A percentile compares a stretch with the other conserved stretches of the same genome.
phyloP scores from a whole-genome alignment of 2,797 vertebrate species.

The Rachycentron canadum region DNA sequence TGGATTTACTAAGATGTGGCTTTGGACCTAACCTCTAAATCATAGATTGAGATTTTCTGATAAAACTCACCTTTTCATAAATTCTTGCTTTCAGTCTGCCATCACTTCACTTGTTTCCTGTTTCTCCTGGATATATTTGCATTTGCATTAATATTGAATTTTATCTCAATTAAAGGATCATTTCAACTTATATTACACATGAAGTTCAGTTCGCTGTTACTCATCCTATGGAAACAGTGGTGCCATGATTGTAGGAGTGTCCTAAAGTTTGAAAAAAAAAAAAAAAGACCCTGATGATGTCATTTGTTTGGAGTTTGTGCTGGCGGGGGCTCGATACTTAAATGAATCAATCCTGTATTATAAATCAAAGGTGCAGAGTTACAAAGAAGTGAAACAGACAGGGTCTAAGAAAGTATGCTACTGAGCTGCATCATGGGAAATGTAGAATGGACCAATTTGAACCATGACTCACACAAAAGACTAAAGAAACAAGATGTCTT shows the following conservation, averaged over 20 bases:
- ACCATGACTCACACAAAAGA: not conserved
- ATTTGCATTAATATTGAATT: not conserved
- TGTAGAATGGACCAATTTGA: no score
- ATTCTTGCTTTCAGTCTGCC: no score
- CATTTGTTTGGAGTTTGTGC: not conserved
- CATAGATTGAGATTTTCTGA: not conserved
- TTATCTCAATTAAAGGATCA: not conserved
- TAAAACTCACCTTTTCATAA: not conserved
- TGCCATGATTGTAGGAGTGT: no score
- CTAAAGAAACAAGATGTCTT: not conserved
- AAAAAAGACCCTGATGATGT: not conserved
- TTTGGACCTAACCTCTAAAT: not conserved
- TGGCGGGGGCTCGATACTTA: no score
- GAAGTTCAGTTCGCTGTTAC: no score
- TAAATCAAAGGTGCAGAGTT: not conserved
- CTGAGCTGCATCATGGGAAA: not conserved
- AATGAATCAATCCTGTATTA: no score
- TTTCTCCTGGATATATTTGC: not conserved
- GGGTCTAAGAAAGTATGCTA: no score
- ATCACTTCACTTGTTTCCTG: no score
- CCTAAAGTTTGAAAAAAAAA: no score
- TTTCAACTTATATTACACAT: not conserved
- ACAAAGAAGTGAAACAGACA: not conserved
- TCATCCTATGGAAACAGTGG: no score
- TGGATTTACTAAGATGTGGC: not conserved